Evolutionary conservation across 2,113 vertebrate genomes (phyloP).

Genomic region (Mesocricetus auratus): DNA sequence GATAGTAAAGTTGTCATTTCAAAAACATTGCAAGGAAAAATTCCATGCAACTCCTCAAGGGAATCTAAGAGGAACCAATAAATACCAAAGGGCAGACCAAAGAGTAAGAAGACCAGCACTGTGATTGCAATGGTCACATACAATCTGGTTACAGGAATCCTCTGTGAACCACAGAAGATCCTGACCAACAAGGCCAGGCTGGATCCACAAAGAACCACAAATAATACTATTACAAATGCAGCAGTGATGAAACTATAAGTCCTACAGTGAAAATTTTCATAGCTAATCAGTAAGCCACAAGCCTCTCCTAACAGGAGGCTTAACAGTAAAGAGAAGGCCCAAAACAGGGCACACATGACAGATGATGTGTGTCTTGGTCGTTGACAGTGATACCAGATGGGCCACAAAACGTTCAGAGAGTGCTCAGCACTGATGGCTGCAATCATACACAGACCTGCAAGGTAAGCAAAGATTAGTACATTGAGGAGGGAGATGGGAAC

Average conservation of each 20-base stretch:
- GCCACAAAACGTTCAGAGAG: background rate
- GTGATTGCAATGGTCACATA: background rate
- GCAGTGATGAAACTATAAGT: fast-evolving
- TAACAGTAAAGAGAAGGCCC: slow-evolving; percentile 23
- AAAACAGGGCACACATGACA: background rate
- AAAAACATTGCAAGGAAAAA: fast-evolving
- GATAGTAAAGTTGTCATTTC: background rate
- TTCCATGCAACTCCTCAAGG: fast-evolving
- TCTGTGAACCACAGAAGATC: background rate
- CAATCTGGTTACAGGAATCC: background rate
- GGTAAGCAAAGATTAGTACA: fast-evolving
- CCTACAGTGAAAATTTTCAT: fast-evolving
- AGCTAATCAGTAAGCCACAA: fast-evolving
- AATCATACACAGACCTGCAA: background rate
- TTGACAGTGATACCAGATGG: slow-evolving; percentile 42
- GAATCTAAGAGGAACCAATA: fast-evolving
- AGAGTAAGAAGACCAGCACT: slow-evolving; percentile 43
- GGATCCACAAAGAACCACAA: background rate
- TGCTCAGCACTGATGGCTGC: background rate
- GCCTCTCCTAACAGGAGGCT: background rate
- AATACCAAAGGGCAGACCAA: background rate
- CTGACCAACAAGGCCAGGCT: slow-evolving; percentile 4
- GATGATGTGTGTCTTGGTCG: background rate
- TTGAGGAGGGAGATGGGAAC: fast-evolving
- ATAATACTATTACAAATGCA: fast-evolving